Base-by-base conservation (phyloP, 2,113 vertebrate genomes). In the Perognathus longimembris region DNA sequence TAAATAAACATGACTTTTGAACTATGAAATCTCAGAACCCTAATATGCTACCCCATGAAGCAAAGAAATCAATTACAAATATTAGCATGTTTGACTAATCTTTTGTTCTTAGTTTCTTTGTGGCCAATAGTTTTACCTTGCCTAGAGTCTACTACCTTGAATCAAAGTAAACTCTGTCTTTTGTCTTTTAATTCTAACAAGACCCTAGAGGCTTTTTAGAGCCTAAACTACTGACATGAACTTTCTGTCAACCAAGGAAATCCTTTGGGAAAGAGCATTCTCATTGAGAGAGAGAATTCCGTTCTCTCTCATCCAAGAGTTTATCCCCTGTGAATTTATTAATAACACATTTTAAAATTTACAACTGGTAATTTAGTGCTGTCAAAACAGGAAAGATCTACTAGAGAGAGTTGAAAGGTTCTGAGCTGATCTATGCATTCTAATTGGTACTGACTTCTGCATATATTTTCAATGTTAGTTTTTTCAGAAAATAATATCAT, bases 401-500 rank as follows among this genome's bases (percentile, higher is more conserved):
- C 6, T 90, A 57, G 30, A 80, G 40, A 95, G 0, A 85, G 12
- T 3, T 64, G 10, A 6, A 17, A 20, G 40, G 17, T 61, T 93
- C 45, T 81, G 64, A 14, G 21, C 40, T 82, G 69, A 66, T 12
- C 36, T 69, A 64, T 59, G 3, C 17, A 28, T 86, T 91, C 34
- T 91, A 26, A 81, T 38, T 73, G 89, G 20, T 45, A 83, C 4
- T 84, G 30, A 32, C 34, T 84, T 85, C 50, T 26, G 45, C 28
- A 71, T 24, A 38, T 61, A 71, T 18, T 78, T 90, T 73, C 57
- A 59, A 12, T 64, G 69, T 40, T 67, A 82, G 1, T 82, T 40
- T 76, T 42, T 70, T 76, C 45, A 83, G 54, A 93, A 94, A 91
- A 78, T 45, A 61, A 20, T 78, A 5, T 91, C 36, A 75, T 63